Evolutionary conservation across 2,888 invertebrate genomes (phyloP).

Genomic region (Abrostola triplasia): DNA sequence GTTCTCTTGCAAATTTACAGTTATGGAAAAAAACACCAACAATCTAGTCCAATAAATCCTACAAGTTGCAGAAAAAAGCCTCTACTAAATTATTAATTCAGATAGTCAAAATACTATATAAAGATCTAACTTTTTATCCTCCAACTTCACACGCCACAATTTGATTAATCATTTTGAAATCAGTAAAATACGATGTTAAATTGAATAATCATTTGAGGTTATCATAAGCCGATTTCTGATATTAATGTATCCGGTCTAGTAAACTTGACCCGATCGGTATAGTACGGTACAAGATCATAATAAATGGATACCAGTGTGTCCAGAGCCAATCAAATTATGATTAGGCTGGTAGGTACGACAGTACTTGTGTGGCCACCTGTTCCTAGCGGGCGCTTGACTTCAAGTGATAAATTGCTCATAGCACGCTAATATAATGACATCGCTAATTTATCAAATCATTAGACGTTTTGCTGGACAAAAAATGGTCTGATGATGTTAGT

Average conservation of each 20-base stretch:
- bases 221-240: conserved; percentile 40
- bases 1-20: too few relatives aligned
- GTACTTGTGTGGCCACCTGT: conserved; percentile 38
- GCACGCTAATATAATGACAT: conserved; percentile 57
- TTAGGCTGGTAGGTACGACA: conserved; percentile 50
- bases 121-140: not conserved
- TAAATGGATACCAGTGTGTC: conserved; percentile 31
- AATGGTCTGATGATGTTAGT: conserved; percentile 31
- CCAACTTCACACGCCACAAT: not conserved
- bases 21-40: too few relatives aligned
- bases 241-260: conserved; percentile 57
- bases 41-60: too few relatives aligned
- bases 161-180: conserved; percentile 26
- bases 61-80: too few relatives aligned
- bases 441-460: conserved; percentile 55
- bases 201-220: conserved; percentile 39
- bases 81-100: too few relatives aligned
- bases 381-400: conserved; percentile 40
- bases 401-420: conserved; percentile 51
- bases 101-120: too few relatives aligned
- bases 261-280: conserved; percentile 51
- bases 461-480: conserved; percentile 49
- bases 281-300: conserved; percentile 46
- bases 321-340: conserved; percentile 55
- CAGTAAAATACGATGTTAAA: conserved; percentile 40